Base-by-base conservation (phyloP, 2,797 vertebrate genomes). In the Poecilia picta region DNA sequence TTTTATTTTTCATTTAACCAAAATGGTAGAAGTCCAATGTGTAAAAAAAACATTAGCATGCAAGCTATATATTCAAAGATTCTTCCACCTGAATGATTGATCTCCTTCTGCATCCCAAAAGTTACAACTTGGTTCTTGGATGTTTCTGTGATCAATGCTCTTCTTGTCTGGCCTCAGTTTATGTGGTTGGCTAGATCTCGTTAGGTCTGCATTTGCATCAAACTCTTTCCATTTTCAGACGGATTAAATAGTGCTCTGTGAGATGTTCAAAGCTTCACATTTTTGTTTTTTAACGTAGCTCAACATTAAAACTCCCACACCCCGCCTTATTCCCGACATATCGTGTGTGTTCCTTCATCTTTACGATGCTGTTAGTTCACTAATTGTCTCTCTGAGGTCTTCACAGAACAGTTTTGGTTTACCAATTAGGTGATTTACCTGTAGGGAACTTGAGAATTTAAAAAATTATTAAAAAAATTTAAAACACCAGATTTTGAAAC, bases 311-410 rank as follows among this genome's bases (percentile, higher is more conserved):
- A 68, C 39, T 25, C 36, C 36, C 20, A 41, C 64, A 41, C 64
- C 11, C 36, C 11, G 33, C 20, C 36, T 41, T 13, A 68, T 25
- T 8, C 18, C 64, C 3, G 8, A 18, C 13, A 33, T 62, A 18
- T 33, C 59, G 36, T 1, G 3, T 66, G 31, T 59, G 5, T 8
- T 33, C 62, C 62, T 36, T 36, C 64, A 12, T 39, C 64, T 23
- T 39, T 39, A 66, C 15, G 18, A 66, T 66, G 33, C 62, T 39
- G 62, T 66, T 66, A 62, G 28, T 31, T 62, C 33, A 66, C 33
- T 68, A 41, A 68, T 68, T 68, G 41, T 68, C 64, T 68, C 36
- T 41, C 36, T 68, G 64, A 68, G 39, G 64, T 12, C 20, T 68
- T 68, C 39, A 25, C 39, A 41, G 36, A 41, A 68, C 18, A 23